phyloP scores from a whole-genome alignment of 1,140 invertebrate genomes.

The Penaeus japonicus region DNA sequence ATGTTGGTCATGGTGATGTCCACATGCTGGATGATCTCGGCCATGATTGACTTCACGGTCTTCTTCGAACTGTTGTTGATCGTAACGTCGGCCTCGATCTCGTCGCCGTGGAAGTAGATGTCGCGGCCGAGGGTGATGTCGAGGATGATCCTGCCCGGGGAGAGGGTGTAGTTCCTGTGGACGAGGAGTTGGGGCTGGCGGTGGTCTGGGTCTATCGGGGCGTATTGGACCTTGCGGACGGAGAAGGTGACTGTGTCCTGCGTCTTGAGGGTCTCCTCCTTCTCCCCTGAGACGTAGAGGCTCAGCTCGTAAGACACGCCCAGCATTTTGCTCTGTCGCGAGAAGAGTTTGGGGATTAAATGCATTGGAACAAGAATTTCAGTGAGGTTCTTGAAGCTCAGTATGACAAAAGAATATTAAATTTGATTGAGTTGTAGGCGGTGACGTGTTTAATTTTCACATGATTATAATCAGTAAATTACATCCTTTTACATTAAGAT shows the following conservation, averaged over 20 bases:
- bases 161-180: slow-evolving; percentile 88
- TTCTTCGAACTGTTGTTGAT: slow-evolving; percentile 88
- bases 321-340: slow-evolving; percentile 79
- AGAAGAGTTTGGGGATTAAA: not conserved
- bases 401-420: too few relatives aligned
- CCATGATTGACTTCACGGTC: slow-evolving; percentile 82
- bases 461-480: too few relatives aligned
- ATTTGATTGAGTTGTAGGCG: too few relatives aligned
- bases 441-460: too few relatives aligned
- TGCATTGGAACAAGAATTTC: not conserved
- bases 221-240: slow-evolving; percentile 73
- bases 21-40: slow-evolving; percentile 86
- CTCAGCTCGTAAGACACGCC: slow-evolving; percentile 88
- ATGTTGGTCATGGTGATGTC: slow-evolving; percentile 92
- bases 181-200: slow-evolving; percentile 86
- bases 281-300: slow-evolving; percentile 81
- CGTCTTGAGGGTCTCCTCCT: slow-evolving; percentile 84
- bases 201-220: slow-evolving; percentile 72
- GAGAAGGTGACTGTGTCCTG: slow-evolving; percentile 75
- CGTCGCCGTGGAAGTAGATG: slow-evolving; percentile 95
- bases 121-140: slow-evolving; percentile 96
- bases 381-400: not conserved
- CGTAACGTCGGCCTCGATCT: slow-evolving; percentile 83
- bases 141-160: slow-evolving; percentile 80
- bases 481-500: too few relatives aligned